Evolutionary conservation across 2,797 vertebrate species (phyloP).

Genomic region (Pseudochaenichthys georgianus): DNA sequence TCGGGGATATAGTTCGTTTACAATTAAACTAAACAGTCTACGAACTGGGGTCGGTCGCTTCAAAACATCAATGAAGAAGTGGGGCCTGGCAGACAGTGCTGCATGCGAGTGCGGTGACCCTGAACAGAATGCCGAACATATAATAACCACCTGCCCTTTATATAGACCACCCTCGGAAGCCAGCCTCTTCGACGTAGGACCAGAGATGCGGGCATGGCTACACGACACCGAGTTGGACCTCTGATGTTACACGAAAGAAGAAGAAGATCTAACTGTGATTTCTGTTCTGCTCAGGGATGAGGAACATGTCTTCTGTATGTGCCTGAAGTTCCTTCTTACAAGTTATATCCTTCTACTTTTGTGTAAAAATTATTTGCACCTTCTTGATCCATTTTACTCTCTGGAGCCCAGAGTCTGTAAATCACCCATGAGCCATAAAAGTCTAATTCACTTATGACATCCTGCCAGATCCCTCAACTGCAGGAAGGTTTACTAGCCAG

Average conservation of each 20-base stretch:
- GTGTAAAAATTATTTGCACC: background rate
- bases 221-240: too few species aligned
- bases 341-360: background rate
- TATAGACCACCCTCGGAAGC: too few species aligned
- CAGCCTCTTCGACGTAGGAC: too few species aligned
- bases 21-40: background rate
- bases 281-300: background rate
- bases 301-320: background rate
- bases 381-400: background rate
- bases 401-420: constrained; percentile 1
- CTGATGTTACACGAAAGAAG: too few species aligned
- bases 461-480: constrained; percentile 18
- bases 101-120: too few species aligned
- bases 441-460: background rate
- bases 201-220: too few species aligned
- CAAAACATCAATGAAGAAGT: too few species aligned
- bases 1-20: background rate
- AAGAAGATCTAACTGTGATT: background rate
- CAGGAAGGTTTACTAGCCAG: background rate
- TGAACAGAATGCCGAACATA: too few species aligned
- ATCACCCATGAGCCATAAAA: constrained; percentile 11
- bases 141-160: too few species aligned
- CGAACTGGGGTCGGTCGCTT: too few species aligned
- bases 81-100: too few species aligned
- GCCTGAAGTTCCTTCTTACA: background rate